Conservation (phyloP, 2,888 invertebrate genomes). For the Tortrix viridana region DNA sequence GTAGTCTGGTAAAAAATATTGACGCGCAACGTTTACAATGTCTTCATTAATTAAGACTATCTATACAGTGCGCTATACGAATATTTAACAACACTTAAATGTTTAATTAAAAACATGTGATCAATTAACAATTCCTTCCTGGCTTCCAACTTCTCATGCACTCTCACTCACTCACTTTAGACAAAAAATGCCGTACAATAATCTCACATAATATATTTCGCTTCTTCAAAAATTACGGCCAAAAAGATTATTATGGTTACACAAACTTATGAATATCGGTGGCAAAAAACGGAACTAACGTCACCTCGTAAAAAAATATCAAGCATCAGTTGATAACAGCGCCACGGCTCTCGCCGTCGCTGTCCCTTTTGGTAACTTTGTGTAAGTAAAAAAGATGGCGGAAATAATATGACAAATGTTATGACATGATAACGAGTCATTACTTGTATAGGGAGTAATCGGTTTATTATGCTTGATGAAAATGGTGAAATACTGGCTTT, state of each 20-base stretch:
- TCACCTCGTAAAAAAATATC: not conserved
- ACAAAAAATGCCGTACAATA: slow-evolving; percentile 17
- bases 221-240: slow-evolving; percentile 9
- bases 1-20: too few species aligned
- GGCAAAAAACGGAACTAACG: not conserved
- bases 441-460: slow-evolving; percentile 23
- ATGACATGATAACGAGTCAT: slow-evolving; percentile 29
- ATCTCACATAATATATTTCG: slow-evolving; percentile 9
- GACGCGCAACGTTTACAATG: too few species aligned
- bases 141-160: too few species aligned
- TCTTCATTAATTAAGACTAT: too few species aligned
- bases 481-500: slow-evolving; percentile 5
- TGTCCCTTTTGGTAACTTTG: slow-evolving; percentile 11
- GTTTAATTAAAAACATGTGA: too few species aligned
- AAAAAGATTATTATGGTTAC: slow-evolving; percentile 7
- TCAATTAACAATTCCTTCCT: too few species aligned
- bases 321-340: not conserved
- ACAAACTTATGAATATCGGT: slow-evolving; percentile 7
- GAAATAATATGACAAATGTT: slow-evolving; percentile 34
- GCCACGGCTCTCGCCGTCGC: not conserved
- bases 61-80: too few species aligned
- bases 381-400: not conserved
- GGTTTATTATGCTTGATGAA: slow-evolving; percentile 32
- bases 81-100: too few species aligned
- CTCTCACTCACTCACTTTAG: slow-evolving; percentile 11